These are phyloP conservation scores for Pluvianellus socialis DNA, from an alignment of 2,113 vertebrate genomes.

Conservation along the genomic window DNA sequence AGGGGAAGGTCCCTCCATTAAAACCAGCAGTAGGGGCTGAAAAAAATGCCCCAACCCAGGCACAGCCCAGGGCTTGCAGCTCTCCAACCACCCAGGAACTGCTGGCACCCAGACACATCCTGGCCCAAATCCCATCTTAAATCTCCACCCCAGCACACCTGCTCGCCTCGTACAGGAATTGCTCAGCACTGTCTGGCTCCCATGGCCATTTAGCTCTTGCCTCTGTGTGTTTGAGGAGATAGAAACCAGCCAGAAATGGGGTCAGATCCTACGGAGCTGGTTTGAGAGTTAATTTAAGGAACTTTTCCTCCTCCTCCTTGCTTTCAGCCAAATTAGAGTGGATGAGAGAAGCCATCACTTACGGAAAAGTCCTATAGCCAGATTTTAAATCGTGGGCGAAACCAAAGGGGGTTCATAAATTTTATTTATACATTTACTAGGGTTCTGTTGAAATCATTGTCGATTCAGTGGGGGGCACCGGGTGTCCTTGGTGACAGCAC, in stretches of 20 bases:
- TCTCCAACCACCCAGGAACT: background rate
- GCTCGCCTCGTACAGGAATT: background rate
- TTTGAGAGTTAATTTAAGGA: background rate
- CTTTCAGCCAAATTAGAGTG: background rate
- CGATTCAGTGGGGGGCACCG: background rate
- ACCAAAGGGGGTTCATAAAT: background rate
- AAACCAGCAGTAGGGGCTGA: background rate
- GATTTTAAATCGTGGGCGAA: background rate
- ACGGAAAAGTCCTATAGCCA: background rate
- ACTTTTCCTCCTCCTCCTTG: background rate
- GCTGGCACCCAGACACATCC: accelerated
- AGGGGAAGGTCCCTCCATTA: background rate
- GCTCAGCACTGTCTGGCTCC: accelerated
- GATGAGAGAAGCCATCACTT: background rate
- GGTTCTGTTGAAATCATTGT: background rate
- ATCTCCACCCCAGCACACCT: background rate
- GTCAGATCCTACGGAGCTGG: background rate
- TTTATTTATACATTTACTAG: background rate
- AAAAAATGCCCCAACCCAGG: background rate
- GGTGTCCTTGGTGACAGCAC: background rate
- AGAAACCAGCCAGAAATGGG: background rate
- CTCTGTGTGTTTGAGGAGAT: background rate
- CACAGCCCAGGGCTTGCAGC: background rate
- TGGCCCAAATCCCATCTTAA: accelerated
- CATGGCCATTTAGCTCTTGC: background rate